These are phyloP conservation scores for Antheraea mylitta DNA, from an alignment of 1,140 invertebrate genomes.

Conservation along the genomic window DNA sequence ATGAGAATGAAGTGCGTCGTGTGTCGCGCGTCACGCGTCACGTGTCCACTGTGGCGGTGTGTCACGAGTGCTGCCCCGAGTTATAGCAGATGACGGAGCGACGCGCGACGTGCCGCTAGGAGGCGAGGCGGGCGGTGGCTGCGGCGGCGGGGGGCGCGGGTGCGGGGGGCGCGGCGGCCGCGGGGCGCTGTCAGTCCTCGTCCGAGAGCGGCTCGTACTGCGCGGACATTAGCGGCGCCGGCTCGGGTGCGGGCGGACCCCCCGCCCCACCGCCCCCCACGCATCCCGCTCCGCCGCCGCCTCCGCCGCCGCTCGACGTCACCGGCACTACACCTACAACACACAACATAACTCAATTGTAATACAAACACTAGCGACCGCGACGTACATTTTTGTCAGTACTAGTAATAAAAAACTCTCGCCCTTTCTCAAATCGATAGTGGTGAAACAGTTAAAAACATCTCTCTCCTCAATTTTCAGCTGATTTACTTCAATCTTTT, in stretches of 20 bases:
- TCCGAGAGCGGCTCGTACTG: conserved; percentile 93
- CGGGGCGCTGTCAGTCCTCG: conserved; percentile 85
- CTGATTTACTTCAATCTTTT: too few relatives aligned
- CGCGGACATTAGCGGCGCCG: conserved; percentile 88
- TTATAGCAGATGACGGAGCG: conserved; percentile 11
- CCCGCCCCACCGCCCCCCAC: conserved; percentile 51
- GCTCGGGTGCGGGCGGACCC: conserved; percentile 81
- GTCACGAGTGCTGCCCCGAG: conserved; percentile 3
- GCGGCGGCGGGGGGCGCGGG: conserved; percentile 81
- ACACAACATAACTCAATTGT: background rate
- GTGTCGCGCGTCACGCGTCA: background rate
- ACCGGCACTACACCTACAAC: background rate
- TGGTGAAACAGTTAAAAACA: too few relatives aligned
- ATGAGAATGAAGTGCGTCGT: background rate
- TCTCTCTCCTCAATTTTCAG: too few relatives aligned
- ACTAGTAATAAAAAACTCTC: too few relatives aligned
- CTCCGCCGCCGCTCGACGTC: conserved; percentile 2
- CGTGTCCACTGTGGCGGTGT: background rate
- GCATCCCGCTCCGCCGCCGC: conserved; percentile 59
- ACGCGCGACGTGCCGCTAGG: background rate
- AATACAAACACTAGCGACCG: background rate
- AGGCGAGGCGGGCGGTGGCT: background rate
- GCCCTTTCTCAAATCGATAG: too few relatives aligned
- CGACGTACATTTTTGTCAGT: too few relatives aligned
- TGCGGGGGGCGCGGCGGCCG: conserved; percentile 86